A percentile compares a stretch with the other conserved stretches of the same genome.
These are phyloP conservation scores for Lycodopsis pacificus DNA, from an alignment of 2,797 vertebrate species.

Conservation along the genomic window DNA sequence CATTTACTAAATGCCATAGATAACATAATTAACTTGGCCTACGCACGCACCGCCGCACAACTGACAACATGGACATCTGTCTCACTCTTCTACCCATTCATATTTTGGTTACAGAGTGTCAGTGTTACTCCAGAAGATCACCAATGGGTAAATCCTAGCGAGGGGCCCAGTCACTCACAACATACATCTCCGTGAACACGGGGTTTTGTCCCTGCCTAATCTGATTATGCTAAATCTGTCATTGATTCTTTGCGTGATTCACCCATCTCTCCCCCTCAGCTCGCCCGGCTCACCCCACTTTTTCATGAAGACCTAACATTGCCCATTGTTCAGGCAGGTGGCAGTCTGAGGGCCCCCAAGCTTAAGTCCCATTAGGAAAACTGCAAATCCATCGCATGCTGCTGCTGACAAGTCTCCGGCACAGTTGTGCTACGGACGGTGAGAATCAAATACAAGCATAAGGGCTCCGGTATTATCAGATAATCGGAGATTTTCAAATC, in stretches of 20 bases:
- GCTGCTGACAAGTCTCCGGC: conserved; percentile 15
- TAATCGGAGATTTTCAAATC: conserved; percentile 34
- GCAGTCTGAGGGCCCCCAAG: conserved; percentile 39
- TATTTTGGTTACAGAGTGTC: conserved; percentile 5
- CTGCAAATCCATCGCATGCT: conserved; percentile 42
- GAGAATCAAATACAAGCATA: neutral
- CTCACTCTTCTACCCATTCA: conserved; percentile 30
- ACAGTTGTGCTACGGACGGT: neutral
- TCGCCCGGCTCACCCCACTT: conserved; percentile 35
- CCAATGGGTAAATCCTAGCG: conserved; percentile 21
- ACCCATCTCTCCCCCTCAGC: conserved; percentile 33
- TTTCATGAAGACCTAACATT: conserved; percentile 42
- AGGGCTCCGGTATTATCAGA: conserved; percentile 1
- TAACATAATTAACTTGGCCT: conserved; percentile 23
- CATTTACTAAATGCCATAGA: conserved; percentile 29
- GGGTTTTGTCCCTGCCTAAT: conserved; percentile 66
- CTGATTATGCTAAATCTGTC: conserved; percentile 65
- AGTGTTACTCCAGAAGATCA: conserved; percentile 33
- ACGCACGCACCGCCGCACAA: neutral
- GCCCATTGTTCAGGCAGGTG: conserved; percentile 76
- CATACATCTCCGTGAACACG: conserved; percentile 39
- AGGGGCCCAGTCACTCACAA: conserved; percentile 34
- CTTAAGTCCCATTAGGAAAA: conserved; percentile 19
- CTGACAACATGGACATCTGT: conserved; percentile 22
- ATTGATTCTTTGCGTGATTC: conserved; percentile 52